These are phyloP conservation scores for Ganaspis brasiliensis DNA, from an alignment of 2,888 invertebrate species.

Conservation along the genomic window DNA sequence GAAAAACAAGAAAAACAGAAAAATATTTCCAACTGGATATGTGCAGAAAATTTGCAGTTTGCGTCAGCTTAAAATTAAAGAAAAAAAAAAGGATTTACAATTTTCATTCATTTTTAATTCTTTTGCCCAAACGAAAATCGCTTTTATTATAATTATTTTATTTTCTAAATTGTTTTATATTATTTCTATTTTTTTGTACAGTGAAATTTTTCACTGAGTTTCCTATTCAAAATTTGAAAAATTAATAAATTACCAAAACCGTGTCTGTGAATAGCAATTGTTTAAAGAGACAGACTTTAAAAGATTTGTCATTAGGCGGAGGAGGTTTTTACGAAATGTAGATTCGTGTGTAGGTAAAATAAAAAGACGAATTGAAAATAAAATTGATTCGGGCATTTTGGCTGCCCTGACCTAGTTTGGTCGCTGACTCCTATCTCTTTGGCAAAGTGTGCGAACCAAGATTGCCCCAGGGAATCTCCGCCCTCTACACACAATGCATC, in stretches of 20 bases:
- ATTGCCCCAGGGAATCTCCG: constrained; percentile 71
- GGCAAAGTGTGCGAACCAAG: constrained; percentile 64
- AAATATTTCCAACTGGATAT: not conserved
- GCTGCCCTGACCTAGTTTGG: constrained; percentile 77
- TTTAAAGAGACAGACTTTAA: too few relatives aligned
- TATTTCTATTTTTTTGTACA: too few relatives aligned
- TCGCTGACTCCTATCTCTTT: constrained; percentile 70
- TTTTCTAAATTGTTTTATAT: constrained; percentile 6
- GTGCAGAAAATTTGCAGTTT: not conserved
- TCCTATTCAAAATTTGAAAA: too few relatives aligned
- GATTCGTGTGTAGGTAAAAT: constrained; percentile 49
- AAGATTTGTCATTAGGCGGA: not conserved
- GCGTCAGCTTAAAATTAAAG: not conserved
- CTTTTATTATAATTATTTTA: not conserved
- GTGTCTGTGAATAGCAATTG: too few relatives aligned
- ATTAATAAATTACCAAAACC: too few relatives aligned
- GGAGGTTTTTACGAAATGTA: not conserved
- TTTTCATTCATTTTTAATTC: too few relatives aligned
- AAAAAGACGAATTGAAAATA: constrained; percentile 75
- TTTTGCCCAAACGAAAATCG: too few relatives aligned
- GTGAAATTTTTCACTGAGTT: too few relatives aligned
- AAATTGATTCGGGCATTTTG: constrained; percentile 75
- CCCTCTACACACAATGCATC: constrained; percentile 58
- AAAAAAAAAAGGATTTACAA: too few relatives aligned
- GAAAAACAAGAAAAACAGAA: constrained; percentile 12